Percentiles rank a stretch among this genome's conserved stretches.
These are phyloP conservation scores for Pseudomyrmex cubaensis DNA, from an alignment of 1,140 invertebrate species.

Conservation along the genomic window DNA sequence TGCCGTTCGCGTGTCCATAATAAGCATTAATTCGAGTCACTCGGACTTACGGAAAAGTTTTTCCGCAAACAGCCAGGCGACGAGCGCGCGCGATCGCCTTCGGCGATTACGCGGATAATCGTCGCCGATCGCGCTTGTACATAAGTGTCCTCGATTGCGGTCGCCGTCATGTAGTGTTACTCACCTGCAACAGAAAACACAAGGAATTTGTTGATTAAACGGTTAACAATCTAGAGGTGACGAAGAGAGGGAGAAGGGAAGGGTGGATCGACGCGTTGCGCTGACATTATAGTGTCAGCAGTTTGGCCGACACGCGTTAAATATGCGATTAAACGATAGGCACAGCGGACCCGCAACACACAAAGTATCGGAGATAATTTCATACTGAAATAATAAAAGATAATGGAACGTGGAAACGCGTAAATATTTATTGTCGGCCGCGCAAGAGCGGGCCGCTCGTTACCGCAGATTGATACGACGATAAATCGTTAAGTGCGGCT, in stretches of 20 bases:
- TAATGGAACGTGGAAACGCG: conserved; percentile 67
- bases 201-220: conserved; percentile 65
- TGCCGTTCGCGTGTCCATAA: conserved; percentile 49
- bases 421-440: conserved; percentile 73
- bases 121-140: conserved; percentile 4
- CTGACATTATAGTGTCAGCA: conserved; percentile 53
- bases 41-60: conserved; percentile 56
- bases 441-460: conserved; percentile 59
- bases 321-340: conserved; percentile 65
- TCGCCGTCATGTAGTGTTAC: conserved; percentile 47
- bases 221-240: conserved; percentile 39
- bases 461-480: conserved; percentile 59
- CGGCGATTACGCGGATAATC: conserved; percentile 46
- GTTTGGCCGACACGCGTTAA: conserved; percentile 69
- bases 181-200: conserved; percentile 72
- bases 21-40: conserved; percentile 58
- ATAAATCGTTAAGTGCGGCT: conserved; percentile 59
- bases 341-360: conserved; percentile 40
- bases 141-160: conserved; percentile 40
- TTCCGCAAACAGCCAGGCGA: conserved; percentile 38
- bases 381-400: conserved; percentile 75
- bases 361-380: conserved; percentile 67
- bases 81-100: conserved; percentile 22
- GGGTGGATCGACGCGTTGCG: conserved; percentile 26
- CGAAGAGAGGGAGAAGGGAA: not conserved